Evolutionary conservation across 2,797 vertebrate species (phyloP).

Genomic region (Periparus ater): DNA sequence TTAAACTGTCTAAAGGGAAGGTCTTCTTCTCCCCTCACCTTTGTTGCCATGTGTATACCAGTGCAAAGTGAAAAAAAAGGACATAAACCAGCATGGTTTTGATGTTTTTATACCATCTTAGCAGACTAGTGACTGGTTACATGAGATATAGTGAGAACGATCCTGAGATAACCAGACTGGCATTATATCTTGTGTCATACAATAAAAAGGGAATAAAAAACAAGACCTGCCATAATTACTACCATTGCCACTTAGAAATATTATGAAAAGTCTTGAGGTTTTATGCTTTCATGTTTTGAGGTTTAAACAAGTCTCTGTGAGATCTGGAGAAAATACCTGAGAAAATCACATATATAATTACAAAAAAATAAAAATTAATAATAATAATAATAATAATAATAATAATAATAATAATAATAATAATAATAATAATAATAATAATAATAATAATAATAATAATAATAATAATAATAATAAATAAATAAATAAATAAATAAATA

Average conservation of each 20-base stretch:
- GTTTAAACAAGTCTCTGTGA: neutral
- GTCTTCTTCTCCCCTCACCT: neutral
- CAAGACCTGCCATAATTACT: neutral
- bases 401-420: too few species aligned
- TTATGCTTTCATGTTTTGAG: neutral
- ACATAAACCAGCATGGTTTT: neutral
- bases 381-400: too few species aligned
- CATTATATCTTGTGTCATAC: neutral
- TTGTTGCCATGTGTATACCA: rapidly evolving
- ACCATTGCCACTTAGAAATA: neutral
- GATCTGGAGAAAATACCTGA: neutral
- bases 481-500: too few species aligned
- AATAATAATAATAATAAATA: too few species aligned
- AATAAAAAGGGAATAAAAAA: neutral
- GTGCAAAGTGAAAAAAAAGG: neutral
- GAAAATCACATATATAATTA: neutral
- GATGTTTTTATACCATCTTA: neutral
- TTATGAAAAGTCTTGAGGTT: neutral
- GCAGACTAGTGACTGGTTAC: neutral
- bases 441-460: too few species aligned
- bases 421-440: too few species aligned
- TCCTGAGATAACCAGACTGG: neutral
- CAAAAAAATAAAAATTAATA: too few species aligned
- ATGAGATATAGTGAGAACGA: neutral
- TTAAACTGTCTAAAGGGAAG: neutral